phyloP scores from a whole-genome alignment of 2,888 invertebrate genomes.

The Scaptomyza polygonia region DNA sequence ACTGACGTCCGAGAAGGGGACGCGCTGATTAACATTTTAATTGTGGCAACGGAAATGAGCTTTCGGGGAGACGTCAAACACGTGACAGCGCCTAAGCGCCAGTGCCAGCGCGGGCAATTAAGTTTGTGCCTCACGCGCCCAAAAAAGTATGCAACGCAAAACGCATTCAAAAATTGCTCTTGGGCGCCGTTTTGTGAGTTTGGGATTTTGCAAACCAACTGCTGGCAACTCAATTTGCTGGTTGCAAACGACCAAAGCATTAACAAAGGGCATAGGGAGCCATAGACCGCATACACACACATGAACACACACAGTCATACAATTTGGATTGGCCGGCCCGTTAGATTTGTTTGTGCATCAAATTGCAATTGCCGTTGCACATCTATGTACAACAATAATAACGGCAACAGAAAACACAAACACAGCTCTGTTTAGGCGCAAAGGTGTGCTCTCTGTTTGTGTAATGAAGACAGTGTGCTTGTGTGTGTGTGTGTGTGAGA shows the following conservation, averaged over 20 bases:
- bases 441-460: conserved; percentile 12
- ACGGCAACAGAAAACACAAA: conserved; percentile 22
- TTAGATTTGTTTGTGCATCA: conserved; percentile 73
- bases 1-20: conserved; percentile 4
- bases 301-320: conserved; percentile 9
- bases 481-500: conserved; percentile 37
- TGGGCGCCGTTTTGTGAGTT: conserved; percentile 47
- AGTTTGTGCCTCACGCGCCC: conserved; percentile 25
- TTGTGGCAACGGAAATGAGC: conserved; percentile 72
- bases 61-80: conserved; percentile 53
- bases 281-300: conserved; percentile 13
- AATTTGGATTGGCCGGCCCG: conserved; percentile 42
- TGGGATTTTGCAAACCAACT: conserved; percentile 12
- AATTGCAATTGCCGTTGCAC: conserved; percentile 69
- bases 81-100: conserved; percentile 43
- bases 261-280: conserved; percentile 38
- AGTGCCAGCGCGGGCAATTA: conserved; percentile 48
- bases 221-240: conserved; percentile 57
- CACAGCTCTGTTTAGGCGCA: conserved; percentile 8
- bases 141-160: conserved; percentile 37
- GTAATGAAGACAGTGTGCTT: not conserved
- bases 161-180: conserved; percentile 45
- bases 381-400: conserved; percentile 37
- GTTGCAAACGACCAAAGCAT: conserved; percentile 46
- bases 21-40: conserved; percentile 72